These are phyloP conservation scores for Hydraecia micacea DNA, from an alignment of 2,888 invertebrate species.

Conservation along the genomic window DNA sequence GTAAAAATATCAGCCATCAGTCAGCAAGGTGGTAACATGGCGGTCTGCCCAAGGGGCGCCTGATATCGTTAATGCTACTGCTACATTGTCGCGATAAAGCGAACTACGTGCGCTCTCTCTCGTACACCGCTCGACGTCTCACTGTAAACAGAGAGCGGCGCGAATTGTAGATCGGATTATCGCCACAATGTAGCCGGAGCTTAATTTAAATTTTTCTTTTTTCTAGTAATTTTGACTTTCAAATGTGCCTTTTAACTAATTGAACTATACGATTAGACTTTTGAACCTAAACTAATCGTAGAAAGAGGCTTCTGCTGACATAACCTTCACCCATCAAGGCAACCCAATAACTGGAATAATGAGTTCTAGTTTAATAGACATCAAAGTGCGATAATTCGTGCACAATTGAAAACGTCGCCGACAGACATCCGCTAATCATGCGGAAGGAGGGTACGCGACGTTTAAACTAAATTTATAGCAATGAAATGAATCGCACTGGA, in stretches of 20 bases:
- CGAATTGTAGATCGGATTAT: background rate
- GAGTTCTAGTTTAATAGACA: slow-evolving; percentile 58
- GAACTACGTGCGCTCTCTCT: background rate
- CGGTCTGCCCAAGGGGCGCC: too few species aligned
- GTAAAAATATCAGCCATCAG: background rate
- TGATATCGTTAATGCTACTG: background rate
- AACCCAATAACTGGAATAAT: slow-evolving; percentile 53
- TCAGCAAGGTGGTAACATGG: background rate
- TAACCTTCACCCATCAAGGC: slow-evolving; percentile 26
- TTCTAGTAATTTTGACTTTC: background rate
- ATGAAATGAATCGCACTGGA: slow-evolving; percentile 70
- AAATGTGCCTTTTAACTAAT: background rate
- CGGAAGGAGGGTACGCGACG: slow-evolving; percentile 73
- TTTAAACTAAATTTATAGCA: slow-evolving; percentile 76
- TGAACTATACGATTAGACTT: background rate
- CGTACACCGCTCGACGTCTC: background rate
- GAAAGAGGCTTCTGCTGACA: background rate
- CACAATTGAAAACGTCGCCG: slow-evolving; percentile 72
- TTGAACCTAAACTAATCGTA: background rate
- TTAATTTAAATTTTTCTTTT: background rate
- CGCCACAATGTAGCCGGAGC: background rate
- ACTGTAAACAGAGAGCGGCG: background rate
- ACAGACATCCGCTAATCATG: slow-evolving; percentile 80
- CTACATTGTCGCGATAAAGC: background rate
- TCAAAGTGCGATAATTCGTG: slow-evolving; percentile 70